Evolutionary conservation across 2,888 invertebrate genomes (phyloP).

Genomic region (Drosophila borborema): DNA sequence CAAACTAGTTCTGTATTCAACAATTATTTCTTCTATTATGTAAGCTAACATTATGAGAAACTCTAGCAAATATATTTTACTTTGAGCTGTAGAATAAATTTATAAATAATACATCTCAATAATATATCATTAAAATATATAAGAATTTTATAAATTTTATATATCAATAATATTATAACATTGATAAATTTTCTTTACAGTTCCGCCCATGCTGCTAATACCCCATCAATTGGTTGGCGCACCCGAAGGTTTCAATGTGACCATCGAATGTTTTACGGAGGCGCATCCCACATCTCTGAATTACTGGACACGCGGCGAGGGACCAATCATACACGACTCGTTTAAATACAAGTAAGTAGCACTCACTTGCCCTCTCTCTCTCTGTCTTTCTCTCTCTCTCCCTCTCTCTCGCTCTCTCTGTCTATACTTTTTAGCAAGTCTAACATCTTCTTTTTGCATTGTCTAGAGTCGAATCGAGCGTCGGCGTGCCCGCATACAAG

Average conservation of each 20-base stretch:
- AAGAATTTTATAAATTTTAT: no score
- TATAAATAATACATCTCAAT: no score
- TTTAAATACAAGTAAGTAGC: conserved; percentile 89
- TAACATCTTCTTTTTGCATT: neutral
- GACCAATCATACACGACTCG: conserved; percentile 95
- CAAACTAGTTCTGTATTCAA: no score
- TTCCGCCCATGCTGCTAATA: conserved; percentile 96
- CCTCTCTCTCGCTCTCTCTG: no score
- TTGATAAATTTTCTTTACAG: conserved; percentile 85
- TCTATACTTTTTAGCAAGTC: no score
- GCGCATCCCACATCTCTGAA: conserved; percentile 96
- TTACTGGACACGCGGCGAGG: conserved; percentile 95
- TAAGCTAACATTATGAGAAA: no score
- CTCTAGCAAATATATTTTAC: no score
- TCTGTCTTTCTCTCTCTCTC: no score
- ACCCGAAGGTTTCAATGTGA: conserved; percentile 93
- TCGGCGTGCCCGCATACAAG: conserved; percentile 91
- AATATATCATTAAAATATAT: no score
- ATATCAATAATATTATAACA: no score
- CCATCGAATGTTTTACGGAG: conserved; percentile 95
- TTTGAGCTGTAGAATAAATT: no score
- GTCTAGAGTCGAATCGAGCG: conserved; percentile 87
- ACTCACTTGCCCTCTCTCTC: neutral
- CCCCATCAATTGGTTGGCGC: conserved; percentile 96
- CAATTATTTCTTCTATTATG: no score